A percentile compares a stretch with the other conserved stretches of the same genome.
Conservation (phyloP, 2,888 invertebrate genomes). For the Euproctis similis region DNA sequence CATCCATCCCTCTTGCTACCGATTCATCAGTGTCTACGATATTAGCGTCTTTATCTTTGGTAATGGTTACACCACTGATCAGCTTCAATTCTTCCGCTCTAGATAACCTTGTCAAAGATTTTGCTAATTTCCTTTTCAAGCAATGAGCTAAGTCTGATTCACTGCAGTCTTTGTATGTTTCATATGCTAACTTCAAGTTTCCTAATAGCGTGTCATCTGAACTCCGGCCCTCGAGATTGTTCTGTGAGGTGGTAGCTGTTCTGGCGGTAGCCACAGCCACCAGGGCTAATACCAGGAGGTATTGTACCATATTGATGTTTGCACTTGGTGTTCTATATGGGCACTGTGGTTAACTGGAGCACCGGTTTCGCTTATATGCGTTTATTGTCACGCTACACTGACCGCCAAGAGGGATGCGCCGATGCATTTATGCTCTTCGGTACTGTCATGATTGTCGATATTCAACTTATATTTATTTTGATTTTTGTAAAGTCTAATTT, state of each 20-base stretch:
- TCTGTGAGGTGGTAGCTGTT: slow-evolving; percentile 68
- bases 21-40: slow-evolving; percentile 80
- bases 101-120: slow-evolving; percentile 83
- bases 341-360: slow-evolving; percentile 64
- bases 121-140: slow-evolving; percentile 85
- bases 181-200: slow-evolving; percentile 83
- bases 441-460: slow-evolving; percentile 33
- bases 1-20: slow-evolving; percentile 83
- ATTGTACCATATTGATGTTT: slow-evolving; percentile 75
- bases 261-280: slow-evolving; percentile 70
- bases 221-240: slow-evolving; percentile 57
- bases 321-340: slow-evolving; percentile 55
- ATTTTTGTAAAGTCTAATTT: too few relatives aligned
- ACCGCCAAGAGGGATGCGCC: slow-evolving; percentile 64
- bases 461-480: too few relatives aligned
- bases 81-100: slow-evolving; percentile 81
- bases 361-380: slow-evolving; percentile 68
- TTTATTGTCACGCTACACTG: slow-evolving; percentile 69
- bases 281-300: slow-evolving; percentile 74
- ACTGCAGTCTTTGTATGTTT: slow-evolving; percentile 88
- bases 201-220: slow-evolving; percentile 73
- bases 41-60: slow-evolving; percentile 76
- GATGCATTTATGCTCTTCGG: slow-evolving; percentile 57
- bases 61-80: slow-evolving; percentile 84
- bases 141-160: slow-evolving; percentile 82